phyloP scores from a whole-genome alignment of 2,113 vertebrate species.

The Clinocottus analis region DNA sequence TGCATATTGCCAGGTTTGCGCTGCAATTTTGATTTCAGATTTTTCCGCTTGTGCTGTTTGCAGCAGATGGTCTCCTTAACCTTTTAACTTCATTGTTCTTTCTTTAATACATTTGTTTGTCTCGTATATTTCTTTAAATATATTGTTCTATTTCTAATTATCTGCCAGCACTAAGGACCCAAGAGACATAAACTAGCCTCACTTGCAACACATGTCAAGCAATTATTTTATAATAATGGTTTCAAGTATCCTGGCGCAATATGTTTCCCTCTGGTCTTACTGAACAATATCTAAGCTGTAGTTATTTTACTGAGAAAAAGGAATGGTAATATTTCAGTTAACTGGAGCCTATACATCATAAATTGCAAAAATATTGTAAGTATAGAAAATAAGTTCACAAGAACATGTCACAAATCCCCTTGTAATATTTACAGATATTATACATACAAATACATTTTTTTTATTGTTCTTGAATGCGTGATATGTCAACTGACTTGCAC shows the following conservation, averaged over 20 bases:
- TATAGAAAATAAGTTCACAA: background rate
- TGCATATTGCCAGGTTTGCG: background rate
- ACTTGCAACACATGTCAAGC: too few relatives aligned
- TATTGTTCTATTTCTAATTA: background rate
- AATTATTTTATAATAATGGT: background rate
- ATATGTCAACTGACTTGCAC: background rate
- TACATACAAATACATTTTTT: background rate
- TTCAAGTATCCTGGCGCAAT: background rate
- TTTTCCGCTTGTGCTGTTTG: background rate
- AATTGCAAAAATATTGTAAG: background rate
- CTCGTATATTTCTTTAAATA: too few relatives aligned
- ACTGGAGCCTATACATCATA: background rate
- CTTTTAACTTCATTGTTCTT: background rate
- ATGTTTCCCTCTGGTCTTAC: background rate
- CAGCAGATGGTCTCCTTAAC: background rate
- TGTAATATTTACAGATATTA: background rate
- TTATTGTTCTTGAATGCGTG: background rate
- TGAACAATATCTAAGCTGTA: background rate
- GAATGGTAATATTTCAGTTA: background rate
- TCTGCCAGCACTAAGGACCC: too few relatives aligned
- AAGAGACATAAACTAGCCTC: too few relatives aligned
- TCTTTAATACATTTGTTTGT: background rate
- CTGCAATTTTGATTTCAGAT: slow-evolving; percentile 2
- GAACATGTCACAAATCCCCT: background rate
- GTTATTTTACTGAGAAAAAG: background rate